A percentile compares a stretch with the other conserved stretches of the same genome.
Conservation (phyloP, 30 jellyfish, hydroid and myxozoan species). For the Hydra vulgaris region DNA sequence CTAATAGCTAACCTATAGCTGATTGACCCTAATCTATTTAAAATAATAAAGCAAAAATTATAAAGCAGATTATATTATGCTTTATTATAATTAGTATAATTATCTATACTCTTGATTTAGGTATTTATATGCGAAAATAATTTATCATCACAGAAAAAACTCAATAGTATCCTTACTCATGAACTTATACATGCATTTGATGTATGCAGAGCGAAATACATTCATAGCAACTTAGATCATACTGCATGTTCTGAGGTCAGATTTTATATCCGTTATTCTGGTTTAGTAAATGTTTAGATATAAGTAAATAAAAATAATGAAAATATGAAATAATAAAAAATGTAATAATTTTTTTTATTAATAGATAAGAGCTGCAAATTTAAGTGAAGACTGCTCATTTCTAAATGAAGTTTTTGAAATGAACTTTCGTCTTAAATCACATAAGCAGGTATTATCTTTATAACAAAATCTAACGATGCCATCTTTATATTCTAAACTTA, state of each 20-base stretch:
- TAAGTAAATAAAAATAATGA: too few species aligned
- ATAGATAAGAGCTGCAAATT: slow-evolving; percentile 79
- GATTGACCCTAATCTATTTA: too few species aligned
- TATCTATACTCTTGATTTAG: too few species aligned
- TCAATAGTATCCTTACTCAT: slow-evolving; percentile 56
- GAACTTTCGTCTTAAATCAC: slow-evolving; percentile 50
- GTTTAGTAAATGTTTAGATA: too few species aligned
- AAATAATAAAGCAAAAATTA: too few species aligned
- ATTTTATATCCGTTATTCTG: not conserved
- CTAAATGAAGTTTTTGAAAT: slow-evolving; percentile 31
- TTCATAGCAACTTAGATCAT: slow-evolving; percentile 36
- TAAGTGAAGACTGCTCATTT: slow-evolving; percentile 74
- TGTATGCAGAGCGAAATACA: slow-evolving; percentile 58
- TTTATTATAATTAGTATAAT: too few species aligned
- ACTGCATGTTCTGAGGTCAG: slow-evolving; percentile 83
- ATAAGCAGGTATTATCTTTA: slow-evolving; percentile 39
- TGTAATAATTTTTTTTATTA: too few species aligned
- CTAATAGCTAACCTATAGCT: too few species aligned
- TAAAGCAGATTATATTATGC: too few species aligned
- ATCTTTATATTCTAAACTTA: too few species aligned
- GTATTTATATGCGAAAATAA: slow-evolving; percentile 67
- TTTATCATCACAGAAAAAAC: slow-evolving; percentile 31
- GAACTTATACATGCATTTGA: slow-evolving; percentile 80
- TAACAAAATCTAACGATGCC: too few species aligned
- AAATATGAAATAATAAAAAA: too few species aligned